Conservation (phyloP, 2,113 vertebrate species). For the Capreolus pygargus region DNA sequence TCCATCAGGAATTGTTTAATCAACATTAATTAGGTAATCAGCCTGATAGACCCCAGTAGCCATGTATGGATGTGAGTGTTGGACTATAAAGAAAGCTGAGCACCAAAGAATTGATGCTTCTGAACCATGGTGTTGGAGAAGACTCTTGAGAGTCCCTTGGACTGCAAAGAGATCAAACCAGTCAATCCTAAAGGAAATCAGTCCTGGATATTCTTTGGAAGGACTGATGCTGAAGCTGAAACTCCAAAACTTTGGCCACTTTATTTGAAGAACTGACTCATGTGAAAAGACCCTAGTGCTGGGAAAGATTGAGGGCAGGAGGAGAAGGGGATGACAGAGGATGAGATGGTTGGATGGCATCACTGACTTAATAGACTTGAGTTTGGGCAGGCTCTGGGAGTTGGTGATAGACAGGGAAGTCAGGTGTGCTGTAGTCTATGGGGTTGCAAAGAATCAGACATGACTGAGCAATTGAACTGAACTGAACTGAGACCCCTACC, state of each 20-base stretch:
- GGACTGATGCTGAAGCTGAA: not conserved
- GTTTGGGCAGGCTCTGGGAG: not conserved
- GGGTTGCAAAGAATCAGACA: not conserved
- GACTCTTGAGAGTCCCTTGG: not conserved
- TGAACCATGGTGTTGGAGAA: not conserved
- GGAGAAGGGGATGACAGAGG: not conserved
- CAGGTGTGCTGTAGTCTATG: not conserved
- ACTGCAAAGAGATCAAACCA: not conserved
- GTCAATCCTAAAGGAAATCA: not conserved
- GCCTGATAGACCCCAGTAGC: not conserved
- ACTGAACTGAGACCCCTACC: not conserved
- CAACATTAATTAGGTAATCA: not conserved
- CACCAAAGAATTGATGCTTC: not conserved
- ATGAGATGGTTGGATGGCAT: not conserved
- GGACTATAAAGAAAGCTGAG: not conserved
- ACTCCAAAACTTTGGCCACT: not conserved
- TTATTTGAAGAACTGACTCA: not conserved
- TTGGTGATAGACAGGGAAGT: not conserved
- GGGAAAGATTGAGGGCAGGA: not conserved
- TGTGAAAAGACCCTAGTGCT: not conserved
- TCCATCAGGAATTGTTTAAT: not conserved
- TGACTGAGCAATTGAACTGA: not conserved
- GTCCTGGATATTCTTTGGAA: not conserved
- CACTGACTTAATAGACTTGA: not conserved
- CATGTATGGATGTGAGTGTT: not conserved